A percentile compares a stretch with the other conserved stretches of the same genome.
phyloP scores from a whole-genome alignment of 2,113 vertebrate species.

The Anolis carolinensis region DNA sequence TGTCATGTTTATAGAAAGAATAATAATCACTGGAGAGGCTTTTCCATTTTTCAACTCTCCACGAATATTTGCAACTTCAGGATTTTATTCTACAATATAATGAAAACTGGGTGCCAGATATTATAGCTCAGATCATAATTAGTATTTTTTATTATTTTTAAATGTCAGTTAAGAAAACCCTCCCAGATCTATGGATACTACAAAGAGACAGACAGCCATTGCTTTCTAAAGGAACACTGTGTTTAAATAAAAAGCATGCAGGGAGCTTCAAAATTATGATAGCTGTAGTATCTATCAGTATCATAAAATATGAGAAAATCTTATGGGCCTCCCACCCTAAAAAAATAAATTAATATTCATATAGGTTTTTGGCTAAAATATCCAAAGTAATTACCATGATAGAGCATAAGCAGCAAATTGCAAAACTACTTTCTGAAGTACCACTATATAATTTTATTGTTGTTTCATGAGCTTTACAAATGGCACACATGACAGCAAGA shows the following conservation, averaged over 20 bases:
- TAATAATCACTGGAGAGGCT: background rate
- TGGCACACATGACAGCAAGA: too few species aligned
- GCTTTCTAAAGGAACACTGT: background rate
- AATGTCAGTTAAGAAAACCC: constrained; percentile 28
- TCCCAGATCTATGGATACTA: background rate
- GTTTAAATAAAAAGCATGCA: background rate
- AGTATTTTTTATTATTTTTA: constrained; percentile 38
- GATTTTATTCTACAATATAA: constrained; percentile 8
- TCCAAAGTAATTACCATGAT: too few species aligned
- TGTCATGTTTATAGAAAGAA: background rate
- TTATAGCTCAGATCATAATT: constrained; percentile 21
- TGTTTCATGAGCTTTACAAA: background rate
- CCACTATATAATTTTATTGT: too few species aligned
- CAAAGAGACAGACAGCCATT: constrained; percentile 4
- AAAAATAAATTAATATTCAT: too few species aligned
- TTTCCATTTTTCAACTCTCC: background rate
- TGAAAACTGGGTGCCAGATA: background rate
- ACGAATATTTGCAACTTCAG: background rate
- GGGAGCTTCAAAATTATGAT: background rate
- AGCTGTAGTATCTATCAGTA: background rate
- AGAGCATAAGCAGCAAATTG: too few species aligned
- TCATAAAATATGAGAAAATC: too few species aligned
- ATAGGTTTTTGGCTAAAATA: too few species aligned
- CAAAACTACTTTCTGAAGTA: too few species aligned
- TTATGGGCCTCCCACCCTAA: too few species aligned